Conservation (phyloP, 2,113 vertebrate species). For the Catharus bicknelli region DNA sequence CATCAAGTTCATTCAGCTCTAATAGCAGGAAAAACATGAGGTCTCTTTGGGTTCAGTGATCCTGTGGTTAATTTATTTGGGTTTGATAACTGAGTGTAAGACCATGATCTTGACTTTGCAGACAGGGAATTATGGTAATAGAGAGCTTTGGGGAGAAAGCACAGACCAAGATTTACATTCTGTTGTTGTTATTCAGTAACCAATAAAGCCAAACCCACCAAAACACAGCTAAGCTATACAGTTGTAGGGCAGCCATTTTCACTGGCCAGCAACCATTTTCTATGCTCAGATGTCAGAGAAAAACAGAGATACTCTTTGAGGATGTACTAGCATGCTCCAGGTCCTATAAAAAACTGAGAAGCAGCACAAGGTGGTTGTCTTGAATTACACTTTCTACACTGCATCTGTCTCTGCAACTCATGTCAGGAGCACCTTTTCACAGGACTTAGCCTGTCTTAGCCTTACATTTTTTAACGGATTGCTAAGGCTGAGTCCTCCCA, state of each 20-base stretch:
- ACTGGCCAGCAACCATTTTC: not conserved
- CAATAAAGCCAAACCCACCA: not conserved
- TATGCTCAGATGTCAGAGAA: not conserved
- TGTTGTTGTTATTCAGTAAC: not conserved
- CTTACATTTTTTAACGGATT: not conserved
- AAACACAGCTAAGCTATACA: not conserved
- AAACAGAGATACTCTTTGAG: not conserved
- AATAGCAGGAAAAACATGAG: not conserved
- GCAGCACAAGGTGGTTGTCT: not conserved
- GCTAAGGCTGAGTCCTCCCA: not conserved
- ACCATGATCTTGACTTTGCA: not conserved
- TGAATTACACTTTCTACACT: not conserved
- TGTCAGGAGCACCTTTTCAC: not conserved
- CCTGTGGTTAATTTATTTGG: not conserved
- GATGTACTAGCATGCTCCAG: accelerated
- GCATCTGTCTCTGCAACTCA: not conserved
- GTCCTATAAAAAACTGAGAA: not conserved
- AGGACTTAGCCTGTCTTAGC: accelerated
- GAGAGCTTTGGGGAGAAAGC: not conserved
- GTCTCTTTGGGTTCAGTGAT: not conserved
- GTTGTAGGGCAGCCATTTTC: not conserved
- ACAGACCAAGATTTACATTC: not conserved
- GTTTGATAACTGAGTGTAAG: not conserved
- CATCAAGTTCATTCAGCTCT: not conserved
- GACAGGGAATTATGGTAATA: not conserved